phyloP scores from a whole-genome alignment of 2,797 vertebrate species.

The Pseudochirops cupreus region DNA sequence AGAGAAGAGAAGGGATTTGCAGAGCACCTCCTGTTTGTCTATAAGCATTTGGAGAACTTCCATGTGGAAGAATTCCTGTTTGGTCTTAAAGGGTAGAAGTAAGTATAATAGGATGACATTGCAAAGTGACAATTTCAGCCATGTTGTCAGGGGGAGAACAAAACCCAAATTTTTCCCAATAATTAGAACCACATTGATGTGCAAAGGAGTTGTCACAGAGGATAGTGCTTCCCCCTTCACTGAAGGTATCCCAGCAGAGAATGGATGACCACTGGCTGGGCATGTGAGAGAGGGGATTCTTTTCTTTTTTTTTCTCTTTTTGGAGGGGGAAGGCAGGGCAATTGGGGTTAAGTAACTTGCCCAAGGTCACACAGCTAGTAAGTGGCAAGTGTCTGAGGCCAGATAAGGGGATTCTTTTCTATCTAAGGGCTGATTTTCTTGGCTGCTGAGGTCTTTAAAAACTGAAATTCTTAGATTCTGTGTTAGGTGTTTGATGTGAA shows the following conservation, averaged over 20 bases:
- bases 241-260: not conserved
- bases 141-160: not conserved
- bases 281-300: not conserved
- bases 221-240: not conserved
- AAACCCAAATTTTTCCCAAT: not conserved
- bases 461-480: not conserved
- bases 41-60: not conserved
- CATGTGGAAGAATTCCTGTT: not conserved
- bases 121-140: not conserved
- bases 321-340: too few species aligned
- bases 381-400: too few species aligned
- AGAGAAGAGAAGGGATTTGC: not conserved
- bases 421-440: not conserved
- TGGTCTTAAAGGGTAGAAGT: not conserved
- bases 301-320: not conserved
- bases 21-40: not conserved
- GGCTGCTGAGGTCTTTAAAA: not conserved
- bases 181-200: not conserved
- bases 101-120: not conserved
- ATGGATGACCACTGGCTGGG: not conserved
- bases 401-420: not conserved
- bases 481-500: not conserved
- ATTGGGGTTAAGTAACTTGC: too few species aligned
- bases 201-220: not conserved
- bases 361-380: too few species aligned